A percentile compares a stretch with the other conserved stretches of the same genome.
Evolutionary conservation across 2,797 vertebrate genomes (phyloP).

Genomic region (Yasuhikotakia modesta): DNA sequence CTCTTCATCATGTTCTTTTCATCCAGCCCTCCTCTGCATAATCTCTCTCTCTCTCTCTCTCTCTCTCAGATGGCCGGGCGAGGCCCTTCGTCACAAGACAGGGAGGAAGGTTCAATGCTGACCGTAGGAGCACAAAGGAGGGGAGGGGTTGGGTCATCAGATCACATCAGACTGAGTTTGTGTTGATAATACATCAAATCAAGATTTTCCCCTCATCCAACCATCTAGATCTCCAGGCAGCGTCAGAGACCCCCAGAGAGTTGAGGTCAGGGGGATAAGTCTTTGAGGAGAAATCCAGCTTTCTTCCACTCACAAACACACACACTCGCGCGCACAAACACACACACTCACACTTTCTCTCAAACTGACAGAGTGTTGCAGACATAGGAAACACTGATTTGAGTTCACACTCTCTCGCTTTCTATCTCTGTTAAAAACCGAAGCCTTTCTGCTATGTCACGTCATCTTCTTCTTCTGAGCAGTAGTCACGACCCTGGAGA

Average conservation of each 20-base stretch:
- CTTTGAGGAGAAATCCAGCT: constrained; percentile 63
- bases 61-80: neutral
- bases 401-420: constrained; percentile 60
- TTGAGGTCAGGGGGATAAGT: constrained; percentile 59
- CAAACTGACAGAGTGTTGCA: constrained; percentile 57
- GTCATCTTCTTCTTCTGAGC: constrained; percentile 86
- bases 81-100: constrained; percentile 4
- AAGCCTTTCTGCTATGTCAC: constrained; percentile 77
- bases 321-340: constrained; percentile 45
- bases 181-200: constrained; percentile 59
- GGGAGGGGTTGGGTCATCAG: constrained; percentile 59
- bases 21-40: constrained; percentile 11
- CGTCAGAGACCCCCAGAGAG: constrained; percentile 52
- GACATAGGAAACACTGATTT: constrained; percentile 71
- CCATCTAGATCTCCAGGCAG: constrained; percentile 60
- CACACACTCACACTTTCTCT: constrained; percentile 51
- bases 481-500: constrained; percentile 91
- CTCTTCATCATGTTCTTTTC: constrained; percentile 25
- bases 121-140: constrained; percentile 43
- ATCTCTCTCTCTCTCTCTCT: constrained; percentile 4
- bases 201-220: constrained; percentile 54
- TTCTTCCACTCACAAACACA: constrained; percentile 52
- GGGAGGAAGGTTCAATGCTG: constrained; percentile 16
- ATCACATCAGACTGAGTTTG: constrained; percentile 56
- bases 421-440: constrained; percentile 62